Conservation (phyloP, 2,113 vertebrate species). For the Guaruba guarouba region DNA sequence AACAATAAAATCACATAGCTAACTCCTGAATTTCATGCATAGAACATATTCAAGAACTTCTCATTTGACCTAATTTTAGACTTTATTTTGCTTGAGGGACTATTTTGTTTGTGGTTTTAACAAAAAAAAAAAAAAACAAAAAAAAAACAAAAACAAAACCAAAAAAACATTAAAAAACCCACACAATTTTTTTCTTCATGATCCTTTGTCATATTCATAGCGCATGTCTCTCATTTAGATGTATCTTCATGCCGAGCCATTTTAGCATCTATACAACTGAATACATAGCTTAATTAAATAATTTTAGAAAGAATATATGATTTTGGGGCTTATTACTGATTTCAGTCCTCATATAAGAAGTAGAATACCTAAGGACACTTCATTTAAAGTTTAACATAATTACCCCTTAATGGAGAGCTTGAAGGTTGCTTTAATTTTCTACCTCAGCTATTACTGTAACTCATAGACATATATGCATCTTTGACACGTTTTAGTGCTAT, state of each 20-base stretch:
- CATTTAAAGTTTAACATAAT: not conserved
- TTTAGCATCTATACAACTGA: not conserved
- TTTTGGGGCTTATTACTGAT: not conserved
- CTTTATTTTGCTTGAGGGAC: not conserved
- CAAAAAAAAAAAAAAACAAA: not conserved
- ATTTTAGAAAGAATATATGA: not conserved
- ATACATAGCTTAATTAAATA: not conserved
- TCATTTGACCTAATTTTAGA: not conserved
- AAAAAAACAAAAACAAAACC: not conserved
- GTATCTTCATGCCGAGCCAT: not conserved
- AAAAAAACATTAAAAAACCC: not conserved
- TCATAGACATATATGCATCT: not conserved
- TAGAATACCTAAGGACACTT: not conserved
- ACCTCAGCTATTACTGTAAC: not conserved
- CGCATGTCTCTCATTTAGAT: not conserved
- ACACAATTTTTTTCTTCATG: not conserved
- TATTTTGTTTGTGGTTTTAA: not conserved
- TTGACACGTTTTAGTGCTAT: not conserved
- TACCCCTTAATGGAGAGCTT: not conserved
- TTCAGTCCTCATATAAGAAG: not conserved
- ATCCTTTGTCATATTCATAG: not conserved
- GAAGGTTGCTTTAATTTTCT: not conserved
- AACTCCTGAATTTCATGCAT: not conserved
- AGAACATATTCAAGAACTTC: not conserved
- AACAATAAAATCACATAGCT: not conserved